Conservation (phyloP, 2,888 invertebrate species). For the Theodoxus fluviatilis region DNA sequence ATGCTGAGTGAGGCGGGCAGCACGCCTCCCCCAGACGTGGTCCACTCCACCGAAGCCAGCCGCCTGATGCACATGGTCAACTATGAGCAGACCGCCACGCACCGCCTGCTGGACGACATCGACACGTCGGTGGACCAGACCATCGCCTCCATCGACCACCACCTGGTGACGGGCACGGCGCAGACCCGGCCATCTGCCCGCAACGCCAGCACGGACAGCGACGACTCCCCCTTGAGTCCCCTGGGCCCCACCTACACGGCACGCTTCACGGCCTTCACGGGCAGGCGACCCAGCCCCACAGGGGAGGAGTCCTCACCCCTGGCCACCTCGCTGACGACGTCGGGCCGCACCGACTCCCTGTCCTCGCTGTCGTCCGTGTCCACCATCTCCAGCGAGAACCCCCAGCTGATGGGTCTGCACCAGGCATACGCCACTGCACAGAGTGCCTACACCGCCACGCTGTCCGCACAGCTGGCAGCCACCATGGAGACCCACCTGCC, state of each 20-base stretch:
- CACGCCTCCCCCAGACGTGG: conserved; percentile 52
- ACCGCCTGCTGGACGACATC: conserved; percentile 55
- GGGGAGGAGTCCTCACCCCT: conserved; percentile 33
- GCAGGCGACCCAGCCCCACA: conserved; percentile 15
- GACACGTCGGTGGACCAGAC: conserved; percentile 58
- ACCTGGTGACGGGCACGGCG: no score
- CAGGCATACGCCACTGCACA: conserved; percentile 25
- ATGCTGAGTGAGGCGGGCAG: conserved; percentile 25
- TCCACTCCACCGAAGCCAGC: conserved; percentile 48
- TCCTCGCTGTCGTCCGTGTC: conserved; percentile 63
- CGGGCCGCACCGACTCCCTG: conserved; percentile 54
- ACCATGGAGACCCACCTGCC: conserved; percentile 59
- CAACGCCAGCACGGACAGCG: conserved; percentile 42
- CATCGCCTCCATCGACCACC: conserved; percentile 47
- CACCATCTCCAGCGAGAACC: conserved; percentile 52
- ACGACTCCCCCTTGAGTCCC: conserved; percentile 40
- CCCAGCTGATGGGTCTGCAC: no score
- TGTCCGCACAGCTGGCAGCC: conserved; percentile 58
- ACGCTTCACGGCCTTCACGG: conserved; percentile 4
- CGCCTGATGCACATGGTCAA: conserved; percentile 47
- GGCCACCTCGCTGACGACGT: conserved; percentile 33
- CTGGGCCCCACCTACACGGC: conserved; percentile 28
- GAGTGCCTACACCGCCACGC: conserved; percentile 29
- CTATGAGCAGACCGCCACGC: conserved; percentile 52
- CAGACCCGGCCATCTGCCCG: no score